Percentiles rank a stretch among this genome's conserved stretches.
Evolutionary conservation across 2,797 vertebrate genomes (phyloP).

Genomic region (Syngnathus acus): DNA sequence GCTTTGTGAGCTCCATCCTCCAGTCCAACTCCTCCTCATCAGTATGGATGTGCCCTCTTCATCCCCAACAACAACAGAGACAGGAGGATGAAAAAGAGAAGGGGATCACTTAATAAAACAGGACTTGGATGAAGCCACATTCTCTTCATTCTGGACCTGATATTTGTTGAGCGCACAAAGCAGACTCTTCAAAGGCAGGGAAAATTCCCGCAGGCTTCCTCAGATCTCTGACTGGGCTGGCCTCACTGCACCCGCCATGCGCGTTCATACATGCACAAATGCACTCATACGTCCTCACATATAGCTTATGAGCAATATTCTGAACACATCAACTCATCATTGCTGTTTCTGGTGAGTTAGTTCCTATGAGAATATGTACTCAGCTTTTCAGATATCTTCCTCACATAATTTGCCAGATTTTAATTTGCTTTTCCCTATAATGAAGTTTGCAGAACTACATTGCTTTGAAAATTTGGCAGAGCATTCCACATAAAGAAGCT

Average conservation of each 20-base stretch:
- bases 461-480: not conserved
- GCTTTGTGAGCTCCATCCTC: constrained; percentile 47
- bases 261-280: constrained; percentile 5
- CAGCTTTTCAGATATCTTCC: not conserved
- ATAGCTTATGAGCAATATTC: not conserved
- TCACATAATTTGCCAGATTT: not conserved
- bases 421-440: not conserved
- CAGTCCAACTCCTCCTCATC: constrained; percentile 53
- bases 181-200: constrained; percentile 64
- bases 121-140: constrained; percentile 61
- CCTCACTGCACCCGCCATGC: constrained; percentile 34
- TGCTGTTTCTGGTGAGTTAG: not conserved
- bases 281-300: not conserved
- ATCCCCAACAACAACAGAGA: constrained; percentile 55
- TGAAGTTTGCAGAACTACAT: not conserved
- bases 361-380: not conserved
- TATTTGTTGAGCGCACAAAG: constrained; percentile 62
- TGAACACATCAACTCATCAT: not conserved
- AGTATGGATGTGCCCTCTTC: constrained; percentile 58
- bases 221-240: constrained; percentile 56
- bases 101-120: constrained; percentile 70
- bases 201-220: constrained; percentile 65
- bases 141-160: constrained; percentile 65
- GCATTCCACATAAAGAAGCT: not conserved
- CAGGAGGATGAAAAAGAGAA: constrained; percentile 53